Evolutionary conservation across 2,113 vertebrate species (phyloP), one percentile per base, ranked within the genome.

Genomic region (Gallinago undulata): DNA sequence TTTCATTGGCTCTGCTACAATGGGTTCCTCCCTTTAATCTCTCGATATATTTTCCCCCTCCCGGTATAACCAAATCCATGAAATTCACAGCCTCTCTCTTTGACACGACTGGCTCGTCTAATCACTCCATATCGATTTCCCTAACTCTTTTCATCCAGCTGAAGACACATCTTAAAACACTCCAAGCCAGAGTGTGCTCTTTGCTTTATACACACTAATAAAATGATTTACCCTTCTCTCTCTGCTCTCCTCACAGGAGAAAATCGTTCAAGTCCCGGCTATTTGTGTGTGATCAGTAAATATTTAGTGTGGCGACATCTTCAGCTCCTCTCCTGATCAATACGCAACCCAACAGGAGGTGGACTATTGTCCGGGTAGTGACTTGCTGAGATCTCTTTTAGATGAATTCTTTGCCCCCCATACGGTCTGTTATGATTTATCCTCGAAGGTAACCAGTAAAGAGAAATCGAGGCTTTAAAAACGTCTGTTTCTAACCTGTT

Each of bases 261-360:
- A 98, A 99, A 99, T 99, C 98, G 98, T 99, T 99, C 98, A 96
- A 98, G 98, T 98, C 98, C 98, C 97, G 96, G 98, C 98, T 98
- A 98, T 99, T 98, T 99, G 98, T 98, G 98, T 99, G 98, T 98
- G 98, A 99, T 99, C 98, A 98, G 99, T 99, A 99, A 99, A 99
- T 99, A 99, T 99, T 99, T 99, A 99, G 99, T 98, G 98, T 98
- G 98, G 98, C 98, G 98, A 99, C 98, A 98, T 99, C 98, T 98
- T 98, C 98, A 97, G 98, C 99, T 98, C 97, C 98, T 97, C 98
- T 98, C 96, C 97, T 98, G 98, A 99, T 99, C 99, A 98, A 99
- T 99, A 97, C 96, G 70, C 97, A 97, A 97, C 98, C 98, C 98
- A 96, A 97, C 98, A 97, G 98, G 98, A 98, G 98, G 97, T 94